Percentiles rank a stretch among this genome's conserved stretches.
These are phyloP conservation scores for Megaustenia siamemsis DNA, from an alignment of 2,888 invertebrate species.

Conservation along the genomic window DNA sequence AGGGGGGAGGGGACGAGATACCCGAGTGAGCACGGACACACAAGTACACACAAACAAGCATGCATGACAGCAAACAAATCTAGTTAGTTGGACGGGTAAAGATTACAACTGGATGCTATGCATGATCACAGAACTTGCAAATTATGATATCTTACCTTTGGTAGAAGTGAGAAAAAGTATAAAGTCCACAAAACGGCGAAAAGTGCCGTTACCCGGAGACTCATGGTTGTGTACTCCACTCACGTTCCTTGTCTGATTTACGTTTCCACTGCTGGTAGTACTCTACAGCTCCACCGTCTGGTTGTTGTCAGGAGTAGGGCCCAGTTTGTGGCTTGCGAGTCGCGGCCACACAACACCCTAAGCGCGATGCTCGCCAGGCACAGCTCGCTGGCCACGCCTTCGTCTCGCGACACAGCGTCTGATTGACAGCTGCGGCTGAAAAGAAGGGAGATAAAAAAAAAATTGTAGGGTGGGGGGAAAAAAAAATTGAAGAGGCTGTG, in stretches of 20 bases:
- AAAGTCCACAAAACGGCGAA: slow-evolving; percentile 49
- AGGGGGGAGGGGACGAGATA: no score
- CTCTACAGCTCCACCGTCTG: neutral
- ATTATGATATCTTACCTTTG: slow-evolving; percentile 37
- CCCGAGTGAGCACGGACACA: neutral
- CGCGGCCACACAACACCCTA: slow-evolving; percentile 13
- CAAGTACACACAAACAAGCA: neutral
- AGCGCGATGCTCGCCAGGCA: slow-evolving; percentile 27
- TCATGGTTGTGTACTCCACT: slow-evolving; percentile 46
- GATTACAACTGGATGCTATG: neutral
- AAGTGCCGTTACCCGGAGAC: slow-evolving; percentile 42
- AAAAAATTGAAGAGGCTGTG: neutral
- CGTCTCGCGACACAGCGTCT: slow-evolving; percentile 29
- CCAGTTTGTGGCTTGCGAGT: neutral
- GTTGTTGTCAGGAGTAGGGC: neutral
- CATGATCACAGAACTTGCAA: neutral
- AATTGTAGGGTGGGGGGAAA: no score
- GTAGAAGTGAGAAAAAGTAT: slow-evolving; percentile 24
- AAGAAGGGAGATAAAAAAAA: neutral
- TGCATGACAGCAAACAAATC: neutral
- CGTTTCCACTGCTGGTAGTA: slow-evolving; percentile 14
- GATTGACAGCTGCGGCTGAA: slow-evolving; percentile 40
- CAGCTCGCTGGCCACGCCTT: slow-evolving; percentile 35
- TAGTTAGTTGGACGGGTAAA: neutral
- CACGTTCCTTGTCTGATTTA: neutral